phyloP scores from a whole-genome alignment of 2,797 vertebrate species.

The Fistularia commersonii region DNA sequence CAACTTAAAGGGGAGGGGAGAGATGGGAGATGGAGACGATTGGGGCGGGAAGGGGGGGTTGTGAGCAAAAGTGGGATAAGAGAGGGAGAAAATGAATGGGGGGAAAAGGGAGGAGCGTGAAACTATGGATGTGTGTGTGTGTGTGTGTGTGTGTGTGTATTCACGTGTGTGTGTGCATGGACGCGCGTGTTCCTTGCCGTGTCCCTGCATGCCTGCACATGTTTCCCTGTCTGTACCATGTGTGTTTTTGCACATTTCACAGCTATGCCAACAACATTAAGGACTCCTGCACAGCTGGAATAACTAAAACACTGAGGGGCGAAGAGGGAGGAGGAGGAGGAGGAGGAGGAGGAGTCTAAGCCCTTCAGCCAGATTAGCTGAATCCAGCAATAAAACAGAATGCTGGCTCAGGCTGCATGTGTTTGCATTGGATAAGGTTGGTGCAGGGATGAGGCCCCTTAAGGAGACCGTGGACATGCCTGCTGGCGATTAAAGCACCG shows the following conservation, averaged over 20 bases:
- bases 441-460: slow-evolving; percentile 40
- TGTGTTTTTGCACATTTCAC: slow-evolving; percentile 65
- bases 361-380: slow-evolving; percentile 56
- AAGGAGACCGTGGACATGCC: slow-evolving; percentile 45
- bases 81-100: slow-evolving; percentile 61
- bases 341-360: slow-evolving; percentile 33
- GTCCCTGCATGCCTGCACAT: slow-evolving; percentile 63
- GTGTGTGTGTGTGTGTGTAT: slow-evolving; percentile 8
- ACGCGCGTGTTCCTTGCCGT: slow-evolving; percentile 37
- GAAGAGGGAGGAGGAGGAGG: slow-evolving; percentile 49
- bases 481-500: slow-evolving; percentile 27
- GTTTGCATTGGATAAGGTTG: slow-evolving; percentile 60
- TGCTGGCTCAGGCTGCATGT: slow-evolving; percentile 47
- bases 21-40: slow-evolving; percentile 68
- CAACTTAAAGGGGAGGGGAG: slow-evolving; percentile 60
- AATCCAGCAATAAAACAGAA: slow-evolving; percentile 69
- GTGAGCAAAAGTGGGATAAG: slow-evolving; percentile 63
- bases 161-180: slow-evolving; percentile 3
- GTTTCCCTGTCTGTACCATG: slow-evolving; percentile 50
- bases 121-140: slow-evolving; percentile 23
- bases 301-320: slow-evolving; percentile 66
- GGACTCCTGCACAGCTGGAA: slow-evolving; percentile 68
- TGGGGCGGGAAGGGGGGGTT: slow-evolving; percentile 57
- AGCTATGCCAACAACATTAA: slow-evolving; percentile 75
- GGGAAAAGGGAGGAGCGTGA: slow-evolving; percentile 47